Evolutionary conservation across 2,888 invertebrate species (phyloP).

Genomic region (Parthenolecanium corni): DNA sequence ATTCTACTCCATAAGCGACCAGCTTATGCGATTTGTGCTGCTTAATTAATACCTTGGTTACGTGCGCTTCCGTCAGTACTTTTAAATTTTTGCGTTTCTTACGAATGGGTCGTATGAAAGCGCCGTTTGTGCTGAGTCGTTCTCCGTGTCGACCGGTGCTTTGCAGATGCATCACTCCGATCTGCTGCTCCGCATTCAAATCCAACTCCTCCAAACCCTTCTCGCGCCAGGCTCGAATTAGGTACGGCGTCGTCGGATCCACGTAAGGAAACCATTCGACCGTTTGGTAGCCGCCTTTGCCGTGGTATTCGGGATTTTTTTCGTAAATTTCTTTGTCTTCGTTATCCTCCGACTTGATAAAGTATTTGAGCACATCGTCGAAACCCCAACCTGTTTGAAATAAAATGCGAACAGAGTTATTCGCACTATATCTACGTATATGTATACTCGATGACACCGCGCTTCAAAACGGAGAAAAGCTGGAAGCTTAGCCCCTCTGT

Average conservation of each 20-base stretch:
- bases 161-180: conserved; percentile 52
- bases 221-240: conserved; percentile 46
- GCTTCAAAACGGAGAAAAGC: too few species aligned
- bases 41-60: conserved; percentile 48
- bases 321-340: conserved; percentile 43
- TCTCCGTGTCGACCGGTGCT: conserved; percentile 48
- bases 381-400: conserved; percentile 48
- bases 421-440: too few species aligned
- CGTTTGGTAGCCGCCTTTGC: conserved; percentile 49
- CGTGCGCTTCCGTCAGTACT: conserved; percentile 45
- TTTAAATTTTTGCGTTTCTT: conserved; percentile 42
- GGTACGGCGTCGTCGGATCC: conserved; percentile 46
- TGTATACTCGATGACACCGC: too few species aligned
- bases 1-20: conserved; percentile 44
- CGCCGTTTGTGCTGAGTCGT: conserved; percentile 50
- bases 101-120: conserved; percentile 55
- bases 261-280: conserved; percentile 53
- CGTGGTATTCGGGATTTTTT: conserved; percentile 47
- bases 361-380: conserved; percentile 55
- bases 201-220: conserved; percentile 42
- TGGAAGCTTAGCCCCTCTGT: too few species aligned
- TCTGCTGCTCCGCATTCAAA: conserved; percentile 38
- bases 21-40: conserved; percentile 36
- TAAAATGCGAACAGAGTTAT: too few species aligned
- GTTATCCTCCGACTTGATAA: conserved; percentile 54